phyloP scores from a whole-genome alignment of 2,888 invertebrate genomes.

The Drosophila melanosoma region DNA sequence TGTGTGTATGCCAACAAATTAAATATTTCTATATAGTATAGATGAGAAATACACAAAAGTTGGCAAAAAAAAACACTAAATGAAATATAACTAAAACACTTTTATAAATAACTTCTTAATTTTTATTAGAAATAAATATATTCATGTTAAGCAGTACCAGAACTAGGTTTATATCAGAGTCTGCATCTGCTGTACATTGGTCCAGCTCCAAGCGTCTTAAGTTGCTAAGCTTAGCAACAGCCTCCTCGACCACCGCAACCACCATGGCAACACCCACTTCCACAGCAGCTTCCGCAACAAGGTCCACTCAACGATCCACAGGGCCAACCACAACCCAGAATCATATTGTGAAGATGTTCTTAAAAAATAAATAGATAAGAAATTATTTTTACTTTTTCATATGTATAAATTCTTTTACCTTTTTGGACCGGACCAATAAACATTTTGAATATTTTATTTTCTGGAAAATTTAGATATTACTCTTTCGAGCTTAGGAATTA shows the following conservation, averaged over 20 bases:
- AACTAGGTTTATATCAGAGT: neutral
- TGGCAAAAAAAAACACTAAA: constrained; percentile 62
- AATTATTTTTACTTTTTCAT: neutral
- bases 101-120: neutral
- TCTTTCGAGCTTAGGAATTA: neutral
- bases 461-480: constrained; percentile 20
- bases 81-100: neutral
- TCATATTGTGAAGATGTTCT: constrained; percentile 18
- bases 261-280: constrained; percentile 6
- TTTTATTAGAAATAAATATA: neutral
- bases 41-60: constrained; percentile 67
- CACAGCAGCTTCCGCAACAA: constrained; percentile 34
- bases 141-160: neutral
- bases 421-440: constrained; percentile 38
- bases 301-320: constrained; percentile 62
- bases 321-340: constrained; percentile 60
- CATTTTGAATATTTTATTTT: constrained; percentile 17
- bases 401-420: neutral
- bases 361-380: too few species aligned
- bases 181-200: neutral
- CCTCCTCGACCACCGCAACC: neutral
- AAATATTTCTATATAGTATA: constrained; percentile 71
- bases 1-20: constrained; percentile 69
- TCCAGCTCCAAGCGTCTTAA: neutral
- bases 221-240: neutral